Percentiles rank a stretch among this genome's conserved stretches.
Conservation (phyloP, 23 tunicate species). For the Styela clava region DNA sequence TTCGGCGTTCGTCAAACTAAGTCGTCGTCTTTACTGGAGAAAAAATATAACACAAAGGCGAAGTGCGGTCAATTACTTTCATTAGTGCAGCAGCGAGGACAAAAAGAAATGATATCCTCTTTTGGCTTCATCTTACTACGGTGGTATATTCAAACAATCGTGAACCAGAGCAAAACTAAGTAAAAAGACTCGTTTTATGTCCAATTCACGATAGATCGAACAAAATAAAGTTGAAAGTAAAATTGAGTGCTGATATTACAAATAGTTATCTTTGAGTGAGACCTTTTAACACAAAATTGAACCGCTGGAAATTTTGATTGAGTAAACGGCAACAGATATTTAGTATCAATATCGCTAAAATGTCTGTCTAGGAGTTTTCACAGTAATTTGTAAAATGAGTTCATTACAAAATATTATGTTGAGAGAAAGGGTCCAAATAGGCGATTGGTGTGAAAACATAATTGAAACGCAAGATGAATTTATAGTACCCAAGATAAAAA, state of each 20-base stretch:
- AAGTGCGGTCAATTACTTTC: not conserved
- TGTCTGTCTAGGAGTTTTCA: too few relatives aligned
- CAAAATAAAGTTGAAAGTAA: not conserved
- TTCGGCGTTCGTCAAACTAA: not conserved
- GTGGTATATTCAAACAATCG: not conserved
- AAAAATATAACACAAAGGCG: not conserved
- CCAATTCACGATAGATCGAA: too few relatives aligned
- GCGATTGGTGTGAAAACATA: too few relatives aligned
- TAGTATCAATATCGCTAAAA: too few relatives aligned
- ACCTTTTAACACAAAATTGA: not conserved
- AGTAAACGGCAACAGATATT: not conserved
- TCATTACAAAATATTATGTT: too few relatives aligned
- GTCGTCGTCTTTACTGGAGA: not conserved
- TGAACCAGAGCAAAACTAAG: not conserved
- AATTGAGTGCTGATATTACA: not conserved
- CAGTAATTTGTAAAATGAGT: too few relatives aligned
- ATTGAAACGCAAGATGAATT: too few relatives aligned
- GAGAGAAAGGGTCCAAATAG: too few relatives aligned
- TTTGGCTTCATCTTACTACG: not conserved
- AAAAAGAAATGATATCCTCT: not conserved
- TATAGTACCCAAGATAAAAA: too few relatives aligned
- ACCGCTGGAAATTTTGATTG: not conserved
- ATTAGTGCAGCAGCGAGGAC: not conserved
- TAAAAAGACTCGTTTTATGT: too few relatives aligned
- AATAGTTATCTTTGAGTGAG: not conserved